Evolutionary conservation across 2,113 vertebrate species (phyloP).

Genomic region (Perca schrenkii): DNA sequence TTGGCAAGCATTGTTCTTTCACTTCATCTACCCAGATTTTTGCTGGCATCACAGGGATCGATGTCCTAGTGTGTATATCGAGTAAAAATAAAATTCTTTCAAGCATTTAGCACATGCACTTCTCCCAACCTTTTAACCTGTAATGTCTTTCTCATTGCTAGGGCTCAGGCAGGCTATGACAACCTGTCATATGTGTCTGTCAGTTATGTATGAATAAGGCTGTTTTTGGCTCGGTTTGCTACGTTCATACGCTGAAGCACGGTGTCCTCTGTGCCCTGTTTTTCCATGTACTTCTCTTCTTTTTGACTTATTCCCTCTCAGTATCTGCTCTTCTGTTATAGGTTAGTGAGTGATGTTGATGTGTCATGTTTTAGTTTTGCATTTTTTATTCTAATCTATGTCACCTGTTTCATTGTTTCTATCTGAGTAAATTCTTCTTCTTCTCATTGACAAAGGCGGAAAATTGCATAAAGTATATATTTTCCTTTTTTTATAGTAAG

Average conservation of each 20-base stretch:
- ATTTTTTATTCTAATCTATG: background rate
- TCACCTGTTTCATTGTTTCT: background rate
- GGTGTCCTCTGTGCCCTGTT: background rate
- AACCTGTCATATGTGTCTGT: slow-evolving; percentile 3
- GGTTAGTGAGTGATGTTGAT: background rate
- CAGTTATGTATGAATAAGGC: background rate
- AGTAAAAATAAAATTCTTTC: background rate
- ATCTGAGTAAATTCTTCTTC: background rate
- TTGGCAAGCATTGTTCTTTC: background rate
- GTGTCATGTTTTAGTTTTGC: background rate
- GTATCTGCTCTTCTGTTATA: background rate
- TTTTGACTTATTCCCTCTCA: background rate
- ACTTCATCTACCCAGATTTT: background rate
- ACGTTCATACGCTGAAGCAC: background rate
- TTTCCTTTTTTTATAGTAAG: background rate
- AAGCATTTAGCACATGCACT: background rate
- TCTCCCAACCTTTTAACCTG: background rate
- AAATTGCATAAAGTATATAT: background rate
- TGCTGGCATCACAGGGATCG: background rate
- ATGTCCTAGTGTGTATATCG: background rate
- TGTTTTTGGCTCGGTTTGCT: background rate
- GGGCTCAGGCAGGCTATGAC: background rate
- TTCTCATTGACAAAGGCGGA: background rate
- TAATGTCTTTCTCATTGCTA: background rate
- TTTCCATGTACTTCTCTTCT: background rate